phyloP scores from a whole-genome alignment of 53 echinoderm and acorn worm genomes.

The Stichopus horrens region DNA sequence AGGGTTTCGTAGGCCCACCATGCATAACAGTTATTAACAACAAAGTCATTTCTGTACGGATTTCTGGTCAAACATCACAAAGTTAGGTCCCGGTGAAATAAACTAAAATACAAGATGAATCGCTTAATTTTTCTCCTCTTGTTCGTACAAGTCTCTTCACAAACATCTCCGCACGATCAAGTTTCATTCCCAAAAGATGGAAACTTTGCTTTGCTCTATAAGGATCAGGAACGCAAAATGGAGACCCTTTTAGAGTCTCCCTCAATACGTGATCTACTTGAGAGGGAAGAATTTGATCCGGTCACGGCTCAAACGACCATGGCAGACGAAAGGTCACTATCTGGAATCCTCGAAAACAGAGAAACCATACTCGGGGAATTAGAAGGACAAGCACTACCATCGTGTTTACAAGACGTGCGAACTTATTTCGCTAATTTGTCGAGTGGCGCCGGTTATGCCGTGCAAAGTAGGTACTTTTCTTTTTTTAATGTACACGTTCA shows the following conservation, averaged over 20 bases:
- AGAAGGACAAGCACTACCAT: not conserved
- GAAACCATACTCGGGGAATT: not conserved
- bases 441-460: not conserved
- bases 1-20: too few relatives aligned
- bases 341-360: not conserved
- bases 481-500: too few relatives aligned
- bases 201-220: not conserved
- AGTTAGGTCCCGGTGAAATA: too few relatives aligned
- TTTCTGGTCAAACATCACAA: too few relatives aligned
- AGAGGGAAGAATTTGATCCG: not conserved
- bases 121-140: too few relatives aligned
- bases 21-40: too few relatives aligned
- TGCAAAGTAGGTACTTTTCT: constrained; percentile 6
- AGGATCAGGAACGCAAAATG: not conserved
- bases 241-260: not conserved
- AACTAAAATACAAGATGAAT: too few relatives aligned
- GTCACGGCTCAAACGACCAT: not conserved
- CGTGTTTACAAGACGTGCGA: not conserved
- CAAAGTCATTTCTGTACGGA: too few relatives aligned
- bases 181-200: not conserved
- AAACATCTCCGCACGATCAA: too few relatives aligned
- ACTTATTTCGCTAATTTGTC: not conserved
- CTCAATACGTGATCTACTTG: not conserved
- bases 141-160: too few relatives aligned
- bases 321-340: not conserved